Conservation (phyloP, 2,888 invertebrate species). For the Drosophila kuntzei region DNA sequence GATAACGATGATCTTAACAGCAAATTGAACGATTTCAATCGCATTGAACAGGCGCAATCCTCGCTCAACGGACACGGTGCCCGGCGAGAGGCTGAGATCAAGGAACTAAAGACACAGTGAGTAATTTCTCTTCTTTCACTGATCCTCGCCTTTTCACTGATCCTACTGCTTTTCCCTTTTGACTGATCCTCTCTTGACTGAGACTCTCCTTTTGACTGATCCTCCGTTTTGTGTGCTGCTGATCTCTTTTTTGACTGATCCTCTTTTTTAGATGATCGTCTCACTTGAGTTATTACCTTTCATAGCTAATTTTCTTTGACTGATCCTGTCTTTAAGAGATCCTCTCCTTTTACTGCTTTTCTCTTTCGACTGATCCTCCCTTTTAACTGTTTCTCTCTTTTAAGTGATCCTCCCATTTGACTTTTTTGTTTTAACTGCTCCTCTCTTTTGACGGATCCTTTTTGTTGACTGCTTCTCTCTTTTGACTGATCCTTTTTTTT, state of each 20-base stretch:
- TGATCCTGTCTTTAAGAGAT: too few relatives aligned
- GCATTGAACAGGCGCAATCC: constrained; percentile 92
- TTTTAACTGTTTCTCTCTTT: not conserved
- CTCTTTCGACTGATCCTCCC: not conserved
- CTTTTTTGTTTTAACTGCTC: too few relatives aligned
- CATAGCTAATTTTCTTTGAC: not conserved
- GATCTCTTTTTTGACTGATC: not conserved
- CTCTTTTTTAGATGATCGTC: too few relatives aligned
- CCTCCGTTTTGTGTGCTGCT: not conserved
- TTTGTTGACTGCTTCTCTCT: not conserved
- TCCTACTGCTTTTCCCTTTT: not conserved
- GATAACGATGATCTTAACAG: constrained; percentile 92
- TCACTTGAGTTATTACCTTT: too few relatives aligned
- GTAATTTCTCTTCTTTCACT: constrained; percentile 22
- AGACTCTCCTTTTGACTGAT: not conserved
- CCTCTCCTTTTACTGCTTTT: not conserved
- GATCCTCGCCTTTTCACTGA: not conserved
- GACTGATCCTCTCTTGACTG: not conserved
- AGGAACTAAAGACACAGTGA: constrained; percentile 88
- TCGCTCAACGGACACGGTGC: constrained; percentile 91
- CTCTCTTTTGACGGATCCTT: not conserved
- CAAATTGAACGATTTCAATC: constrained; percentile 94
- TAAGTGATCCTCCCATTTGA: not conserved
- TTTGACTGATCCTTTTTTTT: not conserved
- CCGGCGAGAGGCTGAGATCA: constrained; percentile 91